Evolutionary conservation across 1,140 invertebrate species (phyloP).

Genomic region (Caenorhabditis tropicalis): DNA sequence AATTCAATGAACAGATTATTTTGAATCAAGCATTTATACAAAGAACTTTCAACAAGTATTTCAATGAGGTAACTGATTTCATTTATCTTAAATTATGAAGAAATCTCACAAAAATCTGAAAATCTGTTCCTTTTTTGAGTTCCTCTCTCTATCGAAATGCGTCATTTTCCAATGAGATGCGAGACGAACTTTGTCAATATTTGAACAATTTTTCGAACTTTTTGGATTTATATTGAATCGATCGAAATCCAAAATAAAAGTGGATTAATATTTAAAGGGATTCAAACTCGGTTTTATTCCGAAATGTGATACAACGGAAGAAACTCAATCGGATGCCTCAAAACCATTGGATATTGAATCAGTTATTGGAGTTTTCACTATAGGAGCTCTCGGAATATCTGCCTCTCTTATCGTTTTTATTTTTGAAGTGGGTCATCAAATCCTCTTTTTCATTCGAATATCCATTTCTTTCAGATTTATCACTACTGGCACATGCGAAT

Average conservation of each 20-base stretch:
- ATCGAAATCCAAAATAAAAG: no score
- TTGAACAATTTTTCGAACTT: no score
- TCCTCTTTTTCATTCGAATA: neutral
- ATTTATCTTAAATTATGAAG: no score
- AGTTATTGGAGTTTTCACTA: conserved; percentile 36
- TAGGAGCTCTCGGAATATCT: neutral
- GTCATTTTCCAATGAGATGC: no score
- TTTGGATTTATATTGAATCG: neutral
- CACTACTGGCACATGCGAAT: conserved; percentile 45
- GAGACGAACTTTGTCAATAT: no score
- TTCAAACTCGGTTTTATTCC: conserved; percentile 47
- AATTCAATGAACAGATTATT: conserved; percentile 39
- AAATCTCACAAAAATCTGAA: no score
- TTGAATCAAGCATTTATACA: conserved; percentile 50
- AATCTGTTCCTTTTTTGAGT: no score
- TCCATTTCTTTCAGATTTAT: conserved; percentile 20
- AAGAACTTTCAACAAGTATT: conserved; percentile 43
- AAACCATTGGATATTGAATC: conserved; percentile 42
- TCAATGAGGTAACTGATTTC: conserved; percentile 26
- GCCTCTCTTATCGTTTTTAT: conserved; percentile 19
- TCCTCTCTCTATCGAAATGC: no score
- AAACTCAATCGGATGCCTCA: neutral
- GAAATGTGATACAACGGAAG: conserved; percentile 40
- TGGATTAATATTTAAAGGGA: conserved; percentile 18
- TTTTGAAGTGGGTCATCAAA: neutral